These are phyloP conservation scores for Neoarius graeffei DNA, from an alignment of 2,113 vertebrate species.

Conservation along the genomic window DNA sequence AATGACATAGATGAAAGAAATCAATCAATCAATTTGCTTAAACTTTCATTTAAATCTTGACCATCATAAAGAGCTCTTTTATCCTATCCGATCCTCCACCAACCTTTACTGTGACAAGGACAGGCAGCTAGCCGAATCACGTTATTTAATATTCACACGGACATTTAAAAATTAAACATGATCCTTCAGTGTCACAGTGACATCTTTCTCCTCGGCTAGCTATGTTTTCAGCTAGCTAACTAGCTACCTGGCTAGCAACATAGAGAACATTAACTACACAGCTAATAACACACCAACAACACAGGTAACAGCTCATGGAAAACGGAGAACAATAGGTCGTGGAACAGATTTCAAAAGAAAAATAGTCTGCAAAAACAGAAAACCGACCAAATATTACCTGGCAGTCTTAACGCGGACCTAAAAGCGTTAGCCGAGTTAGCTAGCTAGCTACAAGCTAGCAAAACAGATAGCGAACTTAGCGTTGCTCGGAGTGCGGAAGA, in stretches of 20 bases:
- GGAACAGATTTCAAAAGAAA: background rate
- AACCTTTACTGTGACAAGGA: background rate
- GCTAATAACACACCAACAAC: conserved; percentile 1
- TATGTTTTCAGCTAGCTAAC: background rate
- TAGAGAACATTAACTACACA: background rate
- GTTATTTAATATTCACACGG: background rate
- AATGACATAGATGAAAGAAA: background rate
- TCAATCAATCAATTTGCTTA: background rate
- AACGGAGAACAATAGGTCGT: background rate
- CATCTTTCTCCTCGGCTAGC: background rate
- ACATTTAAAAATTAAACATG: background rate
- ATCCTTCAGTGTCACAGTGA: background rate
- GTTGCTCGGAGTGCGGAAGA: conserved; percentile 28
- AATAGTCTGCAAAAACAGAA: background rate
- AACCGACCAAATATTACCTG: background rate
- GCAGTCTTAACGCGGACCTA: background rate
- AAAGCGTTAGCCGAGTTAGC: background rate
- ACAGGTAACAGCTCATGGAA: background rate
- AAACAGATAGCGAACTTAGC: conserved; percentile 27
- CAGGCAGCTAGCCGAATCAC: background rate
- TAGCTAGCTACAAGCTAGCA: conserved; percentile 56
- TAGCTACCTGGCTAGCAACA: background rate
- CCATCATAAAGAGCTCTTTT: background rate
- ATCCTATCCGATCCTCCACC: no score
- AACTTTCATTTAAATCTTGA: background rate